These are phyloP conservation scores for Mus spicilegus DNA, from an alignment of 2,113 vertebrate species.

Conservation along the genomic window DNA sequence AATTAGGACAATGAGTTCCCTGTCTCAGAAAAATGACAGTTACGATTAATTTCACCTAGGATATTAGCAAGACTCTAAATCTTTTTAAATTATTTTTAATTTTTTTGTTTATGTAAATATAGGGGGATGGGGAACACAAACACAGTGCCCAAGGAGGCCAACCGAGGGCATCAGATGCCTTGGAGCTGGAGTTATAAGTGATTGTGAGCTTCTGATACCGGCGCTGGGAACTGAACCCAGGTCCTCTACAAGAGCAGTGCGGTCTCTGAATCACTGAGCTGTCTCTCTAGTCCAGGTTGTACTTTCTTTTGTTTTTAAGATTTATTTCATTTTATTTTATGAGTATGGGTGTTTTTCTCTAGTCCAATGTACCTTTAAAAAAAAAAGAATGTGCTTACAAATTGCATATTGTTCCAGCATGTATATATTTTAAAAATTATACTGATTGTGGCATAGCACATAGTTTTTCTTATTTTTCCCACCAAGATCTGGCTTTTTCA, in stretches of 20 bases:
- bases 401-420: not conserved
- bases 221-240: not conserved
- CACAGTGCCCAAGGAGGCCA: not conserved
- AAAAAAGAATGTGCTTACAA: not conserved
- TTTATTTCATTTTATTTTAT: not conserved
- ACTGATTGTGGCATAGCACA: not conserved
- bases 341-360: not conserved
- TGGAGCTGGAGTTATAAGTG: not conserved
- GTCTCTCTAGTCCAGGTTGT: not conserved
- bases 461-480: not conserved
- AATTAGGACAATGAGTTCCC: not conserved
- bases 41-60: not conserved
- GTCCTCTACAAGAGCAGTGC: not conserved
- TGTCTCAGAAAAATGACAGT: not conserved
- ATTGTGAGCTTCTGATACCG: not conserved
- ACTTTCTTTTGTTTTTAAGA: not conserved
- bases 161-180: not conserved
- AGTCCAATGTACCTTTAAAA: not conserved
- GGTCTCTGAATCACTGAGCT: not conserved
- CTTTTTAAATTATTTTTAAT: not conserved
- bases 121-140: not conserved
- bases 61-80: not conserved
- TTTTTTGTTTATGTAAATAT: not conserved
- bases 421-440: not conserved
- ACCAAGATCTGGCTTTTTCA: not conserved